Conservation (phyloP, 2,797 vertebrate species). For the Myotis daubentonii region DNA sequence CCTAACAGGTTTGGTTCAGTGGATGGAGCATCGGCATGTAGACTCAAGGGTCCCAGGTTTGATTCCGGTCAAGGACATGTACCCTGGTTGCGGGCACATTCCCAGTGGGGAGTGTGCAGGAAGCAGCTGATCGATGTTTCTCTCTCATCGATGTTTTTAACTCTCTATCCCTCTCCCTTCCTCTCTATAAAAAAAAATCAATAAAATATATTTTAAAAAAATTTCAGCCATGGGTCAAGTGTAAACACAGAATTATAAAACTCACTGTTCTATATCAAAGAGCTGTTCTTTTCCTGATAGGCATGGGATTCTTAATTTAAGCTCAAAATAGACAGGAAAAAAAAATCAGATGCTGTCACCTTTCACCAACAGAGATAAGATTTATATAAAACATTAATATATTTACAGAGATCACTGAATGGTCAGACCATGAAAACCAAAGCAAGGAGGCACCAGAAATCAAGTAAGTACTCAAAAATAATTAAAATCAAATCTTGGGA, state of each 20-base stretch:
- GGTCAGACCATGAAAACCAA: background rate
- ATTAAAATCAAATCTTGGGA: slow-evolving; percentile 16
- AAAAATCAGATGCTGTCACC: background rate
- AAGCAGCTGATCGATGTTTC: too few relatives aligned
- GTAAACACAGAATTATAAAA: slow-evolving; percentile 53
- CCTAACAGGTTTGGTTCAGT: too few relatives aligned
- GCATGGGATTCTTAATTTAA: background rate
- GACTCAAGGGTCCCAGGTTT: too few relatives aligned
- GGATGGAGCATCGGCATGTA: too few relatives aligned
- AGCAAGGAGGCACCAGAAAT: slow-evolving; percentile 5
- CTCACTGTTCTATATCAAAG: background rate
- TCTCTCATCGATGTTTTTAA: too few relatives aligned
- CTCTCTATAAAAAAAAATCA: too few relatives aligned
- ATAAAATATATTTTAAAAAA: too few relatives aligned
- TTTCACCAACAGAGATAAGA: slow-evolving; percentile 28
- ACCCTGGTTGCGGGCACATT: too few relatives aligned
- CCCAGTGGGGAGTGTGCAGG: too few relatives aligned
- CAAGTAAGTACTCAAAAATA: slow-evolving; percentile 29
- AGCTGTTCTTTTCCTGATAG: background rate
- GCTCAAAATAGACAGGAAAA: background rate
- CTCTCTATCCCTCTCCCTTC: too few relatives aligned
- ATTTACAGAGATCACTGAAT: background rate
- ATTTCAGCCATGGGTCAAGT: background rate
- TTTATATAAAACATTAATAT: background rate
- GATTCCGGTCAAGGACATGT: too few relatives aligned